Evolutionary conservation across 2,888 invertebrate species (phyloP), one percentile per base, ranked within the genome.

Genomic region (Pterostichus madidus): DNA sequence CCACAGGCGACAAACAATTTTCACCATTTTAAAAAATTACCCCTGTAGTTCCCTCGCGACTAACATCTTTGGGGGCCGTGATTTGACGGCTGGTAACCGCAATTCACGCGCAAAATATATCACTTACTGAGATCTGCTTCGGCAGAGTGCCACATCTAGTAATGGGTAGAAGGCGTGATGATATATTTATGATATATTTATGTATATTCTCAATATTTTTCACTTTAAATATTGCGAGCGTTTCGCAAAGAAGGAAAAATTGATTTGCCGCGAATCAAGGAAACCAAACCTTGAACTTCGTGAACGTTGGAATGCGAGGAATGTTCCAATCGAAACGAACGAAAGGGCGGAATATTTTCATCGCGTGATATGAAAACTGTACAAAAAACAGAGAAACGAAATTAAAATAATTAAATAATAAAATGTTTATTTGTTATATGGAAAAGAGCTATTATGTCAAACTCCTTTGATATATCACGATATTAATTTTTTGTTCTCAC

Each of bases 401-500:
- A 61, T 61, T 61, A 61, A 61, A 61, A 61, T 61, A 61, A 61
- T 61, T 61, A 61, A 61, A 61, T 61, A 61, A 61, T 61, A 31
- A 61, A 31, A 13, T 61, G 24, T 61, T 61, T 61, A 8, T 61
- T 17, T 15, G 24, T 15, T 61, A 17, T 6, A 11, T 8, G 13
- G 7, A 61, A 61, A 15, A 61, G 11, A 61, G 61, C 61, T 61
- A 61, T 61, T 61, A 17, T 13, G 15, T 61, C 5, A 5, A 6
- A 4, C 61, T 10, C 24, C 4, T 61, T 61, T 24, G 31, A 24
- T 61, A 61, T 61, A 32, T 4, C 31, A 61, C 24, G 31, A 24
- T 24, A 7, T 53, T 1, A 17, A 17, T 61, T 61, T 61, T 61
- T 24, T 61, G n/a, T 11, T 49, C 49, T 15, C 15, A 53, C 15